A percentile compares a stretch with the other conserved stretches of the same genome.
Conservation (phyloP, 2,888 invertebrate genomes). For the Hemithea aestivaria region DNA sequence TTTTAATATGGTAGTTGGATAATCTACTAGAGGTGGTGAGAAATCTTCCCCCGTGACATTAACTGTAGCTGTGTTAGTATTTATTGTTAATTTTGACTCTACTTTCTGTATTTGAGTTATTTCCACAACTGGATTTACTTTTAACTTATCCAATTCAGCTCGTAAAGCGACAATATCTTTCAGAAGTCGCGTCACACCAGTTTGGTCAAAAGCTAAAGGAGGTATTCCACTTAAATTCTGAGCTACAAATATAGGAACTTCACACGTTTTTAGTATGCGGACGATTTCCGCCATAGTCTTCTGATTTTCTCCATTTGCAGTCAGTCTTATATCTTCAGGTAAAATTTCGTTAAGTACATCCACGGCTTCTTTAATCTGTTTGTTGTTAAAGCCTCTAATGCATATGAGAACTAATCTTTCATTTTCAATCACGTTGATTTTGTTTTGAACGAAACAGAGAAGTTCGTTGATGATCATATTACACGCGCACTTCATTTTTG, state of each 20-base stretch:
- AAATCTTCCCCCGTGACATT: neutral
- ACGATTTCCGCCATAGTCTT: slow-evolving; percentile 11
- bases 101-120: slow-evolving; percentile 2
- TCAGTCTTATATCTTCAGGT: neutral
- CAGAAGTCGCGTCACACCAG: slow-evolving; percentile 11
- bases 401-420: slow-evolving; percentile 14
- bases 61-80: neutral
- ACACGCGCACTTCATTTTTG: slow-evolving; percentile 12
- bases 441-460: slow-evolving; percentile 16
- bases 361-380: slow-evolving; percentile 7
- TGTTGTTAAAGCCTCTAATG: slow-evolving; percentile 8
- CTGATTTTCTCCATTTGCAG: slow-evolving; percentile 9
- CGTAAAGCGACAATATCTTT: slow-evolving; percentile 13
- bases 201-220: slow-evolving; percentile 16
- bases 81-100: neutral
- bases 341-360: slow-evolving; percentile 1
- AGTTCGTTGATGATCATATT: slow-evolving; percentile 15
- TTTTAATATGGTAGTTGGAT: neutral
- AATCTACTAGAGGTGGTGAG: slow-evolving; percentile 5
- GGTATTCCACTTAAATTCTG: slow-evolving; percentile 12
- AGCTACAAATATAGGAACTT: slow-evolving; percentile 12
- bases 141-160: slow-evolving; percentile 12
- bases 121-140: neutral
- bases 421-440: slow-evolving; percentile 13
- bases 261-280: slow-evolving; percentile 1